Base-by-base conservation (phyloP, 2,797 vertebrate genomes). In the Pseudomugil gertrudae region DNA sequence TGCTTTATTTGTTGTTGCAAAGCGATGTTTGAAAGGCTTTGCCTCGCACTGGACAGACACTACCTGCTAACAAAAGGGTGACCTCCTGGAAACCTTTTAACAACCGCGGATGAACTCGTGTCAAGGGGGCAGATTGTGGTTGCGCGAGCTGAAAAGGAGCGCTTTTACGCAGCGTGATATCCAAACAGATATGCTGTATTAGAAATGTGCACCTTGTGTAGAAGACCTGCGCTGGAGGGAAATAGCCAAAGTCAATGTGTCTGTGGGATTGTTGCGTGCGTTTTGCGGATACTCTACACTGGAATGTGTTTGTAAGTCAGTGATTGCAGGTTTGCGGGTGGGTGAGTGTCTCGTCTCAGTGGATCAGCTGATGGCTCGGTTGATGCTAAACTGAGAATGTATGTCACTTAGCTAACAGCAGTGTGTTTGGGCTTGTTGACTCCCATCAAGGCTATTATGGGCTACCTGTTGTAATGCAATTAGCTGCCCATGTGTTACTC, bases 21-120 rank as follows among this genome's bases (percentile, higher is more conserved):
- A 89, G 90, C 85, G 84, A 72, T 60, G 73, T 64, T 69, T 74
- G 74, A 64, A 57, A 17, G 72, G 83, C 67, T 76, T 77, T 83
- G 79, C 86, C 81, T 84, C 86, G 81, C 79, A 80, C 77, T 84
- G 87, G 89, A 89, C 89, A 71, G 59, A 87, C 40, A 87, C 87
- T 86, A 90, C 85, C 92, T 89, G 92, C 92, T 92, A 95, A 96
- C 95, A 96, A 96, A 94, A 93, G 94, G 92, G 85, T 91, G 87
- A 91, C 88, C 92, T 91, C 92, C 86, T 74, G 70, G 90, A 91
- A 87, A 51, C 88, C 88, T 86, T 86, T 57, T 74, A 76, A 65
- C 79, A 80, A 81, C 76, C 78, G 80, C 78, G 7, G 69, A 11
- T 79, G 77, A 89, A 82, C 87, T 83, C 79, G 66, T 84, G 88